Evolutionary conservation across 2,113 vertebrate species (phyloP), one percentile per base, ranked within the genome.

Genomic region (Ornithorhynchus anatinus): DNA sequence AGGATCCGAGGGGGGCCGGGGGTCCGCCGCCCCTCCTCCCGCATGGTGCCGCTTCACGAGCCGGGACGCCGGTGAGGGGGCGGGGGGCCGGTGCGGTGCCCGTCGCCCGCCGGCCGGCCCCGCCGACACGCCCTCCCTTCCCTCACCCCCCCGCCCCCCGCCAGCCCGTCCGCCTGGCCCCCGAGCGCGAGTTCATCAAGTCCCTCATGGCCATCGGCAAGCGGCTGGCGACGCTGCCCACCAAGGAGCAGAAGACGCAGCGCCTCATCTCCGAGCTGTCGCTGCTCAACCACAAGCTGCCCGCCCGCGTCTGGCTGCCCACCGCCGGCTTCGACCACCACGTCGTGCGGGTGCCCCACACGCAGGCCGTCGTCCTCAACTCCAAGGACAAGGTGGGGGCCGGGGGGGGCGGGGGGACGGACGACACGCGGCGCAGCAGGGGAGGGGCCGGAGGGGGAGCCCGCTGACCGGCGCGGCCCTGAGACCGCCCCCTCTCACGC

Each of bases 231-330:
- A 97, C 96, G 0, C 89, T 99, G 69, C 96, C 96, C n/a, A 98
- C 97, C 86, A 98, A 98, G 75, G 97, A 98, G 86, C 96, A 98
- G 93, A 99, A 99, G 82, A 99, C 97, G 0, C 95, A 96, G 77
- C 86, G 97, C 3, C 92, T 99, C 12, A 94, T 98, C 75, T 98
- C 96, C 0, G 97, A 98, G 84, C 95, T 99, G 19, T 98, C 97
- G 0, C 92, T 98, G 86, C 96, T 99, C 43, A 98, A 96, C 93
- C 97, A 97, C 90, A 98, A 98, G 32, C 95, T 99, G 69, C 97
- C 97, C 0, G 96, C 95, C 0, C 92, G 97, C 0, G 95, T 97
- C 54, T 99, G 97, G 97, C 94, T 99, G 39, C 96, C 97, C 10
- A 97, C 96, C 0, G 95, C 96, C 1, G 92, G 93, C 69, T 98